Evolutionary conservation across 2,797 vertebrate genomes (phyloP).

Genomic region (Rhinogobio ventralis): DNA sequence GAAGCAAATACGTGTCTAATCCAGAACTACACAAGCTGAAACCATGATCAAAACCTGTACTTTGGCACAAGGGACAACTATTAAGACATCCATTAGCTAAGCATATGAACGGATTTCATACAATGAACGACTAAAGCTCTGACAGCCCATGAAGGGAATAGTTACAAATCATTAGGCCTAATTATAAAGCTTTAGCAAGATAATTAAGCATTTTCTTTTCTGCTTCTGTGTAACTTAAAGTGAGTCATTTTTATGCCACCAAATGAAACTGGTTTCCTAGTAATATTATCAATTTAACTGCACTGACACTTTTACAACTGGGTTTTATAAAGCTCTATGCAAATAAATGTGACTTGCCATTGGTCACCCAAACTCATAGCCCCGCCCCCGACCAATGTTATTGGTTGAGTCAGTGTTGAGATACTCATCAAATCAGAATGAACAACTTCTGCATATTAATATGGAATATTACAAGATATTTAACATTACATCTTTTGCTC

Average conservation of each 20-base stretch:
- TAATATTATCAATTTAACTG: neutral
- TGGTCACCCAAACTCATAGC: neutral
- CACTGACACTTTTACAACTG: neutral
- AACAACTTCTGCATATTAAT: neutral
- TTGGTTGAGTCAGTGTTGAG: neutral
- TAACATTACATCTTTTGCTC: neutral
- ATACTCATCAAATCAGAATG: neutral
- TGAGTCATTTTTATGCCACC: neutral
- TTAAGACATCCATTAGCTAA: constrained; percentile 30
- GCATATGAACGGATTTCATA: neutral
- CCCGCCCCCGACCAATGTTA: neutral
- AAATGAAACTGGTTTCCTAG: neutral
- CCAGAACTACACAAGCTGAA: neutral
- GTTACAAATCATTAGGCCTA: constrained; percentile 36
- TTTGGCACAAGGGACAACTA: neutral
- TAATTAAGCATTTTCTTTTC: constrained; percentile 40
- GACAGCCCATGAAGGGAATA: constrained; percentile 34
- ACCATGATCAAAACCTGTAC: constrained; percentile 1
- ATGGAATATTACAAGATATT: neutral
- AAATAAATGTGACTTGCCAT: neutral
- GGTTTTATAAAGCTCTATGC: neutral
- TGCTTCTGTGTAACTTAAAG: constrained; percentile 18
- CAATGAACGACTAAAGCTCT: constrained; percentile 15
- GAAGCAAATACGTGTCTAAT: neutral
- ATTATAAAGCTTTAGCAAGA: constrained; percentile 43